Base-by-base conservation (phyloP, 1,140 invertebrate species). In the Pseudoatta argentina region DNA sequence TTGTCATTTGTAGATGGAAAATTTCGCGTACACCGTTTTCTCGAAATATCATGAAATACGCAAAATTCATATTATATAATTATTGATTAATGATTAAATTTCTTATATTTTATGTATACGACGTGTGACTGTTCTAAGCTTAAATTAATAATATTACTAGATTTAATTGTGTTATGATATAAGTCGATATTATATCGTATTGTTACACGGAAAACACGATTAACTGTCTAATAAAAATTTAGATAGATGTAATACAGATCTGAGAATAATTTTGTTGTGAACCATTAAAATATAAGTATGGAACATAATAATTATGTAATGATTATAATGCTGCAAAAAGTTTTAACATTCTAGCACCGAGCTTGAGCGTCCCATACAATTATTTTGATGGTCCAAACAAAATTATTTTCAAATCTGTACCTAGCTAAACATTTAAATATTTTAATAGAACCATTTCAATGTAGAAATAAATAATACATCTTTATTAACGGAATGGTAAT, bases 11-110 rank as follows among this genome's bases (percentile, higher is more conserved):
- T 57, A 21, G 51, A 51, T 66, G 48, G 16, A 30, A 67, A 51
- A 69, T 79, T 79, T 55, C 55, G n/a, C 67, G 16, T 44, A n/a
- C 12, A 7, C 14, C 10, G 12, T 21, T 44, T 48, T 48, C 39
- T 73, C 69, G 69, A 51, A 61, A 75, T 75, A 61, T 48, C 71
- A 16, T 5, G n/a, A 39, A 57, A 39, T 18, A n/a, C 6, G 3
- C 30, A 14, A 69, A 24, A 3, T 39, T 21, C n/a, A 2, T 57
- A n/a, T n/a, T n/a, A n/a, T n/a, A 3, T 10, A 55, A 55, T 57
- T 21, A 57, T 57, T 39, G 6, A 75, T 72, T 21, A 55, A 5
- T 12, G 53, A 21, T 75, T 16, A 3, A 75, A 75, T 72, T 72
- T 30, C 2, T 3, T 53, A 72, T 53, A 69, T 69, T 5, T 27